phyloP scores from a whole-genome alignment of 1,140 invertebrate species.

The Penaeus japonicus region DNA sequence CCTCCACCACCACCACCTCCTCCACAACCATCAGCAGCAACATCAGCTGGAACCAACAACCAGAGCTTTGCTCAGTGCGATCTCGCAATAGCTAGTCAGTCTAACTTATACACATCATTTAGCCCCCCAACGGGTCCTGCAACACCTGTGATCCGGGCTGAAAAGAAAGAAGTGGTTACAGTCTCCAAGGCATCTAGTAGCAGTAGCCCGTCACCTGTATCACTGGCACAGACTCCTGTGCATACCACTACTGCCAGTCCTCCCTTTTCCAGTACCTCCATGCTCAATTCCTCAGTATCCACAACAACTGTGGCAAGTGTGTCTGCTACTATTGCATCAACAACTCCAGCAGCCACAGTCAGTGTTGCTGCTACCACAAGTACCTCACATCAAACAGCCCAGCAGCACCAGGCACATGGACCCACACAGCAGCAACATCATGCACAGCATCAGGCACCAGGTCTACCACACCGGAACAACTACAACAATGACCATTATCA shows the following conservation, averaged over 20 bases:
- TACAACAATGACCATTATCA: conserved; percentile 12
- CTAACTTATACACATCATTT: conserved; percentile 43
- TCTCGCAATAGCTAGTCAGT: conserved; percentile 36
- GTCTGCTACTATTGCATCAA: neutral
- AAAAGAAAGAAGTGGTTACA: conserved; percentile 31
- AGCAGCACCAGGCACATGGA: neutral
- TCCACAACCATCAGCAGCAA: conserved; percentile 60
- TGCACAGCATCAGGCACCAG: neutral
- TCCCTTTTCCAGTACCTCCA: neutral
- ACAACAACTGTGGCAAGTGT: neutral
- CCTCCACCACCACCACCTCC: conserved; percentile 37
- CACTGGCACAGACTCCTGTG: neutral
- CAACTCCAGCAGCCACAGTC: neutral
- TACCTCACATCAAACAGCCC: neutral
- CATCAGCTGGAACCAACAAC: conserved; percentile 48
- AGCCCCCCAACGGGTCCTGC: conserved; percentile 39
- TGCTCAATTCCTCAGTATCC: neutral
- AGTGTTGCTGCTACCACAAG: neutral
- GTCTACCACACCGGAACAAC: neutral
- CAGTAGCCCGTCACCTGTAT: neutral
- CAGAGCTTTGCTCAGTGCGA: conserved; percentile 59
- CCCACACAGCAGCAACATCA: too few species aligned
- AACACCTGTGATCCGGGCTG: neutral
- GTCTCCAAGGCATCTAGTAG: neutral
- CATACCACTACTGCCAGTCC: neutral